Percentiles rank a stretch among this genome's conserved stretches.
Conservation (phyloP, 2,888 invertebrate species). For the Oithona nana region DNA sequence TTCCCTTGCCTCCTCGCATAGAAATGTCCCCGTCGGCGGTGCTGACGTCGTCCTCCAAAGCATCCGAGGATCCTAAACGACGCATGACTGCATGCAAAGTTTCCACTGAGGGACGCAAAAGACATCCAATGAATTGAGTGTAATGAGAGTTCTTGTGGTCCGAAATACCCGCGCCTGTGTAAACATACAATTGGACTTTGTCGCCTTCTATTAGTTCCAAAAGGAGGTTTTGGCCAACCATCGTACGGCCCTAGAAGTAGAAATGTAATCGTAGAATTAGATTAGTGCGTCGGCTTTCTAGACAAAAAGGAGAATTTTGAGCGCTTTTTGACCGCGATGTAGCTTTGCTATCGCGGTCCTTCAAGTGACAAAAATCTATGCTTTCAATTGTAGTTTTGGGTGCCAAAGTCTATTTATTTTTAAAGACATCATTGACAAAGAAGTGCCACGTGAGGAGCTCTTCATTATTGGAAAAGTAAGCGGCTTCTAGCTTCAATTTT, state of each 20-base stretch:
- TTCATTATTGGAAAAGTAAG: too few species aligned
- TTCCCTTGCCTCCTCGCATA: not conserved
- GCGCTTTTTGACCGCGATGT: too few species aligned
- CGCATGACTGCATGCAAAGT: not conserved
- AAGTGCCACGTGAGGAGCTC: too few species aligned
- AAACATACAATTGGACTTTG: constrained; percentile 11
- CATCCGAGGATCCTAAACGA: not conserved
- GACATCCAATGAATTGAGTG: constrained; percentile 11
- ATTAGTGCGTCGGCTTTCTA: not conserved
- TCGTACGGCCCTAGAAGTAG: constrained; percentile 14
- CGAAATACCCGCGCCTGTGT: constrained; percentile 3
- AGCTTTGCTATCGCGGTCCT: not conserved
- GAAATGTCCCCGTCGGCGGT: constrained; percentile 7
- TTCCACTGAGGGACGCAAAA: constrained; percentile 7
- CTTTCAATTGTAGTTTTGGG: too few species aligned
- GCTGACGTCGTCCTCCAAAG: not conserved
- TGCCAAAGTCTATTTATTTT: too few species aligned
- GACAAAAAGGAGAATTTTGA: too few species aligned
- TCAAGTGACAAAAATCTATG: not conserved
- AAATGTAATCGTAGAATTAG: too few species aligned
- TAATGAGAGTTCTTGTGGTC: constrained; percentile 14
- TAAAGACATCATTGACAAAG: too few species aligned
- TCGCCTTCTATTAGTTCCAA: constrained; percentile 10
- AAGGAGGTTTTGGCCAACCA: constrained; percentile 13
- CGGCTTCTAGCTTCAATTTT: too few species aligned